Evolutionary conservation across 1,140 invertebrate species (phyloP).

Genomic region (Heliothis subflexa): DNA sequence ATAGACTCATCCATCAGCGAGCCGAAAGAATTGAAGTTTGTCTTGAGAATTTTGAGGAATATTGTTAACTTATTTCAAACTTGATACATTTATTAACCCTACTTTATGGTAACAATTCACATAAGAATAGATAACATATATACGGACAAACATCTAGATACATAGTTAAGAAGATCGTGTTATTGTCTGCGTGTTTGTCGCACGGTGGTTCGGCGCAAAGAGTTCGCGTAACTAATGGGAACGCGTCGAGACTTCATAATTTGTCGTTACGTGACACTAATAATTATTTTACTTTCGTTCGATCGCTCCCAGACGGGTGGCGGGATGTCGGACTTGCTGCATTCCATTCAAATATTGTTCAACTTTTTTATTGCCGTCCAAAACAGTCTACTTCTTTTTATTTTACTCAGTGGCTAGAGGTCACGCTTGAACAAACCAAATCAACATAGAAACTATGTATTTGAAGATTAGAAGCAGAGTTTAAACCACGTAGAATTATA

Average conservation of each 20-base stretch:
- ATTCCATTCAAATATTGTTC: constrained; percentile 30
- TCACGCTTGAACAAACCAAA: no score
- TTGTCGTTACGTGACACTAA: constrained; percentile 76
- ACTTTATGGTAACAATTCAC: no score
- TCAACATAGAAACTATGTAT: neutral
- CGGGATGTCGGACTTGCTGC: neutral
- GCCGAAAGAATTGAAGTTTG: no score
- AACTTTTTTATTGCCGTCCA: neutral
- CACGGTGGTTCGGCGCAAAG: constrained; percentile 30
- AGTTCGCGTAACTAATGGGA: constrained; percentile 65
- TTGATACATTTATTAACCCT: no score
- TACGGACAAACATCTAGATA: no score
- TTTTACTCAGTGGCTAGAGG: no score
- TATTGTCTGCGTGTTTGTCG: constrained; percentile 38
- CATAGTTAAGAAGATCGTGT: neutral
- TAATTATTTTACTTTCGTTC: constrained; percentile 75
- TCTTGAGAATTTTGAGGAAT: no score
- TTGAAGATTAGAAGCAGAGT: no score
- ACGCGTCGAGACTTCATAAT: constrained; percentile 74
- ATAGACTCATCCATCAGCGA: neutral
- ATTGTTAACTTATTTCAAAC: no score
- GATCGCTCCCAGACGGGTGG: constrained; percentile 52
- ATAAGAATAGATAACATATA: no score
- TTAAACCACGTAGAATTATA: neutral
- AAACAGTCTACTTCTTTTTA: no score